Evolutionary conservation across 1,140 invertebrate species (phyloP), one percentile per base, ranked within the genome.

Genomic region (Plodia interpunctella): DNA sequence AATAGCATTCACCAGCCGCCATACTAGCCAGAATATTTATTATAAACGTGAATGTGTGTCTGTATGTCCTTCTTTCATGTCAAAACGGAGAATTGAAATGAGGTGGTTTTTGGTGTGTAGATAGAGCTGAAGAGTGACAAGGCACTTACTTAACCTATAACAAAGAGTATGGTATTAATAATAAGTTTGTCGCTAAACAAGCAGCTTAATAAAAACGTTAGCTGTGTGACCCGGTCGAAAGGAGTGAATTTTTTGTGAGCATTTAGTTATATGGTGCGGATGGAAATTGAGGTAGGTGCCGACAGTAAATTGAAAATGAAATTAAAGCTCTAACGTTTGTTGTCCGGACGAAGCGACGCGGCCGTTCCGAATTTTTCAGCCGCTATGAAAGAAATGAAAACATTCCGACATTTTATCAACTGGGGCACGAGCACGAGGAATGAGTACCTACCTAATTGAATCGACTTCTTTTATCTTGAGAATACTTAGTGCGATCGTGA

Each of bases 251-350:
- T 52, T 53, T 53, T 53, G 17, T 53, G n/a, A 5, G 10, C 51
- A 21, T 53, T 53, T 53, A 53, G 51, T 53, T 53, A 53, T 21
- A 53, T 17, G 21, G 51, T 6, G 21, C 17, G 21, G 51, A 52
- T 58, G 56, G 32, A 19, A 64, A 57, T 60, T 60, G 30, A 49
- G 57, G 53, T 58, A 54, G 56, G 60, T 53, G 32, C 38, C 52
- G 57, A 28, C 61, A 52, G 19, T 32, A 50, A 70, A 65, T 70
- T 65, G 62, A 66, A 67, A 70, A 66, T 66, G 57, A 70, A 70
- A 70, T 66, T 70, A 66, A 70, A 66, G 60, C 25, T 53, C 30
- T 53, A 56, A 64, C 59, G 49, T 60, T 66, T 69, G 61, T 70
- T 66, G 62, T 66, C 58, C 54, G 61, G 35, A 53, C 58, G 44